phyloP scores from a whole-genome alignment of 2,888 invertebrate species.

The Cataglyphis altisquamis region DNA sequence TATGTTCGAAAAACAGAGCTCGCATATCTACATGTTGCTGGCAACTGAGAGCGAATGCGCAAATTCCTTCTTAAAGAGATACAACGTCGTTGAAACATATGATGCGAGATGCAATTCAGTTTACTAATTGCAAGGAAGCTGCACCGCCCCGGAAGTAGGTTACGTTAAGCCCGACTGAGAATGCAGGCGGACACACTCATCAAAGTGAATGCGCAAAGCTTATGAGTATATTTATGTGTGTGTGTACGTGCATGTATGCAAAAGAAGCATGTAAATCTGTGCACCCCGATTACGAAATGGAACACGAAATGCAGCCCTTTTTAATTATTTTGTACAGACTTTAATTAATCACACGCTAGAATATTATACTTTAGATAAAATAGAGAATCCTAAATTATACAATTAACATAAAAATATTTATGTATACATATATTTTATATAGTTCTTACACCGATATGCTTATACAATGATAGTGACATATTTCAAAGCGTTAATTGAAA shows the following conservation, averaged over 20 bases:
- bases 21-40: not conserved
- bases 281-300: constrained; percentile 14
- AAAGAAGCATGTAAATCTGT: constrained; percentile 9
- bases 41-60: constrained; percentile 4
- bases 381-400: not conserved
- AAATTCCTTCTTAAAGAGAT: constrained; percentile 29
- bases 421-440: not conserved
- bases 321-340: constrained; percentile 11
- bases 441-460: too few species aligned
- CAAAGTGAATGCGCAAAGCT: constrained; percentile 45
- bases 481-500: constrained; percentile 9
- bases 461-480: not conserved
- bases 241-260: not conserved
- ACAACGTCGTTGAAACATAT: constrained; percentile 2
- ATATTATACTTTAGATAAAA: not conserved
- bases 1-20: not conserved
- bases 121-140: constrained; percentile 57
- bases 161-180: constrained; percentile 67
- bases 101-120: constrained; percentile 11
- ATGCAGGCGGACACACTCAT: constrained; percentile 40
- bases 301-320: constrained; percentile 15
- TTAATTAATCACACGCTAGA: constrained; percentile 23
- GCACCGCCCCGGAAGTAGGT: constrained; percentile 58
- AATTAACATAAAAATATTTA: not conserved
- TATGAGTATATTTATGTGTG: not conserved